Evolutionary conservation across 2,888 invertebrate species (phyloP), one percentile per base, ranked within the genome.

Genomic region (Synergus itoensis): DNA sequence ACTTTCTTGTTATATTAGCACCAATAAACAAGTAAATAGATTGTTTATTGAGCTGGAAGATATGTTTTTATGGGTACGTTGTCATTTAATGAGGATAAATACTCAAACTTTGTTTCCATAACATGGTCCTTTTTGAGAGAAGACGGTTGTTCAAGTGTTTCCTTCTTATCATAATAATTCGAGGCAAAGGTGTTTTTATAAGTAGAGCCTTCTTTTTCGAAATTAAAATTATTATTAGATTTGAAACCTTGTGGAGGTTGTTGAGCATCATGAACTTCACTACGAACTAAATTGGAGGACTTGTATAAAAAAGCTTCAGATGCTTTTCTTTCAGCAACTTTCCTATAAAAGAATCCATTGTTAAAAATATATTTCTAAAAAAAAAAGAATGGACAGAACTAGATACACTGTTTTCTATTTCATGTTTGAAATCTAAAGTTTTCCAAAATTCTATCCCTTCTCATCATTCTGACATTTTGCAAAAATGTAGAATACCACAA

Each of bases 301-400:
- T 14, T 16, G 48, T 45, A 75, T 45, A 67, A 41, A 21, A 75
- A 76, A 28, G 53, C 80, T 67, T 78, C 62, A 57, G 62, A 41
- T 14, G 76, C 40, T 60, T 76, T 79, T 41, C 41, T 65, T 48
- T 78, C 78, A 16, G 76, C 76, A 40, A 9, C 16, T 57, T 65
- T 45, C 62, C 62, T 60, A 5, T 12, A 60, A 18, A 18, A 12
- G 21, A 62, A 18, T n/a, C 0, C 4, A 48, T 11, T 18, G 0
- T n/a, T n/a, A n/a, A n/a, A 53, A 53, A 53, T n/a, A 0, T n/a
- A 53, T 11, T 43, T 43, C 43, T 53, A 36, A 7, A 36, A 36
- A 4, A 28, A 28, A 28, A 28, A 28, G 28, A 28, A 28, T 28
- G 3, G 2, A 28, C 2, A 28, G 28, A 28, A 28, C 28, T 28